Base-by-base conservation (phyloP, 2,888 invertebrate species). In the Cylindroiulus punctatus region DNA sequence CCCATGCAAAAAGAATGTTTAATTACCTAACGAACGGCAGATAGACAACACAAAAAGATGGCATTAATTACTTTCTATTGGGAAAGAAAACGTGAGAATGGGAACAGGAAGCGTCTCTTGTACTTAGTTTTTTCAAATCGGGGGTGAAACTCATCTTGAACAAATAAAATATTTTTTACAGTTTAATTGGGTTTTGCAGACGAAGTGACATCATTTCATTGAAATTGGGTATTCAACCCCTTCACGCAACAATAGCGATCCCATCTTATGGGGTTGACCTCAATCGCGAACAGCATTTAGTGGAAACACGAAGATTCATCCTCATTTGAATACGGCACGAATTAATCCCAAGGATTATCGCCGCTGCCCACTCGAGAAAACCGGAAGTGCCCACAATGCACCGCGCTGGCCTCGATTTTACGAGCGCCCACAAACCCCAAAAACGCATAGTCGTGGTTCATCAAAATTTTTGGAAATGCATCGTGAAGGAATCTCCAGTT, bases 201-300 rank as follows among this genome's bases (percentile, higher is more conserved):
- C 57, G 8, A 22, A 57, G 57, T 57, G 57, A 57, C 57, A 57
- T 57, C 57, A 57, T 57, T 57, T 57, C 57, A 19, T 22, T 22
- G 57, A 57, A 57, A 22, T 57, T 57, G 57, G 57, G 22, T 57
- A 57, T 57, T 57, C 57, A 57, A 22, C 57, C 57, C 57, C 19
- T 57, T 57, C 57, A 57, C 57, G 57, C 57, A 57, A 57, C 57
- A 57, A 57, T 57, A 57, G 57, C n/a, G 57, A 57, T 57, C 57
- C 22, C 57, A 57, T 57, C 57, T 22, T 22, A 57, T 57, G 57
- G 57, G 52, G 52, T 0, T 22, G 57, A 57, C 57, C 57, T 22
- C 57, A 57, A 57, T 57, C 22, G 52, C 3, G 52, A 52, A 57
- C 19, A 22, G 57, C 57, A 7, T 57, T 57, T 22, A 0, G n/a